These are phyloP conservation scores for Oreamnos americanus DNA, from an alignment of 2,113 vertebrate species.

Conservation along the genomic window DNA sequence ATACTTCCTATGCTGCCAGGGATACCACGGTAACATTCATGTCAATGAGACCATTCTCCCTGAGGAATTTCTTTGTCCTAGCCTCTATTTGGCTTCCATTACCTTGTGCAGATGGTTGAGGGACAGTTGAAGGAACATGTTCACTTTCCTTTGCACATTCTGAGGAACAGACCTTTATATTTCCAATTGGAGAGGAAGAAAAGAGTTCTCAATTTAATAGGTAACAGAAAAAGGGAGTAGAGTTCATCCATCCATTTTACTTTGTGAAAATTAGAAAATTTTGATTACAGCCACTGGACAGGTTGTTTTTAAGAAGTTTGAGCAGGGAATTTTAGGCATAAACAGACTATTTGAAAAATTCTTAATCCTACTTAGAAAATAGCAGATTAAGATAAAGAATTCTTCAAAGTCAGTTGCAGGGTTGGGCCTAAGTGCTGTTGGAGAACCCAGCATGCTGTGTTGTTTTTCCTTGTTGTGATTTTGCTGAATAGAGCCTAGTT, in stretches of 20 bases:
- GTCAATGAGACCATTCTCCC: neutral
- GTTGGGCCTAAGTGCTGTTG: neutral
- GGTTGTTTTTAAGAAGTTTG: neutral
- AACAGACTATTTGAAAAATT: neutral
- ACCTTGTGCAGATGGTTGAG: neutral
- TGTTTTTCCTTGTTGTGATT: constrained; percentile 17
- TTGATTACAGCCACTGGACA: constrained; percentile 40
- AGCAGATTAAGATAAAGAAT: constrained; percentile 13
- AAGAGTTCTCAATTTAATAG: neutral
- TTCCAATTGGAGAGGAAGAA: neutral
- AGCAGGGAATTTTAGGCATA: constrained; percentile 19
- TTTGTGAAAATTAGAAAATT: constrained; percentile 52
- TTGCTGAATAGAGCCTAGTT: constrained; percentile 48
- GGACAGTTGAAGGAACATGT: neutral
- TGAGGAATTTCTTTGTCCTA: constrained; percentile 6
- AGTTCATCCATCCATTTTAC: constrained; percentile 54
- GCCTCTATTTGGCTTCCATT: neutral
- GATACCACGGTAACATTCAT: neutral
- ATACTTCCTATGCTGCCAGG: neutral
- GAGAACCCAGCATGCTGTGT: constrained; percentile 14
- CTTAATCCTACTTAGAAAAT: neutral
- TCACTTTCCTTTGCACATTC: neutral
- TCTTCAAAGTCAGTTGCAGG: neutral
- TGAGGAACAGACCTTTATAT: neutral
- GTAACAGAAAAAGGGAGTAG: neutral